phyloP scores from a whole-genome alignment of 2,113 vertebrate genomes.

The Peucedramus taeniatus region DNA sequence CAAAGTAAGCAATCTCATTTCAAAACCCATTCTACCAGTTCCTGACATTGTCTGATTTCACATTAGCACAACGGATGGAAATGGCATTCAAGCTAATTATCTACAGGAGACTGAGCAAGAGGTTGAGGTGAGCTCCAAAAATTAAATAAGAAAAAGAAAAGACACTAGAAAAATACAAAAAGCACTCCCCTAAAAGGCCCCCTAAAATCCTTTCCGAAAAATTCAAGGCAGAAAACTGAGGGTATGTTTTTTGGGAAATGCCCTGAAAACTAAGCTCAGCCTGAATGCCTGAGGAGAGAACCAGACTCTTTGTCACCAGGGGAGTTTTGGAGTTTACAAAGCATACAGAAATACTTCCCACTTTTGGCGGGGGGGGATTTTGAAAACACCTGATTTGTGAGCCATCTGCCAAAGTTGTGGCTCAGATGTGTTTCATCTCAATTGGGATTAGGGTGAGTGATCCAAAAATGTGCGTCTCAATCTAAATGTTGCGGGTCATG shows the following conservation, averaged over 20 bases:
- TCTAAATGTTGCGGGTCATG: constrained; percentile 35
- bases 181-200: neutral
- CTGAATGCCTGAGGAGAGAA: neutral
- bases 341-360: neutral
- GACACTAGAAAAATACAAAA: neutral
- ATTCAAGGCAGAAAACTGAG: neutral
- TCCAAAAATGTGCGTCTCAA: constrained; percentile 17
- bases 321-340: constrained; percentile 6
- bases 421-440: constrained; percentile 26
- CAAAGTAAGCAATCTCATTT: constrained; percentile 56
- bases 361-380: constrained; percentile 16
- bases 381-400: constrained; percentile 57
- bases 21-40: constrained; percentile 47
- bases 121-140: constrained; percentile 55
- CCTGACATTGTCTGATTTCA: constrained; percentile 59
- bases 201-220: neutral
- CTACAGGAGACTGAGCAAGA: constrained; percentile 50
- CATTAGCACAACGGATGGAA: constrained; percentile 61
- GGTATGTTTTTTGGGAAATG: neutral
- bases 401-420: constrained; percentile 50
- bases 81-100: constrained; percentile 61
- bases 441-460: constrained; percentile 42
- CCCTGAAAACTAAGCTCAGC: neutral
- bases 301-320: neutral
- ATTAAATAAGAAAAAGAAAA: neutral